Evolutionary conservation across 2,888 invertebrate species (phyloP), one percentile per base, ranked within the genome.

Genomic region (Scaeva pyrastri): DNA sequence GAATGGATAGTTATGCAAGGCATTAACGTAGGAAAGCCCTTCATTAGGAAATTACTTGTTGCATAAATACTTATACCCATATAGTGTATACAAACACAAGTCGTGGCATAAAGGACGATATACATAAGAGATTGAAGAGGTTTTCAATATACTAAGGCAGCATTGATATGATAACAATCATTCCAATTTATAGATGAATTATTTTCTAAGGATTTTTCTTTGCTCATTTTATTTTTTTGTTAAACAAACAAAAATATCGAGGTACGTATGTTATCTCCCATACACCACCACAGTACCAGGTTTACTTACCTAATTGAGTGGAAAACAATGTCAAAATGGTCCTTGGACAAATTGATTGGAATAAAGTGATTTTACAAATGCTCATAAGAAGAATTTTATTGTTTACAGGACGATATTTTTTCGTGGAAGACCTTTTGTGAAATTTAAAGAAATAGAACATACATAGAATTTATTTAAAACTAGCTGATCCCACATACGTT

Each of bases 31-130:
- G 41, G 39, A 76, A 19, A 39, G 62, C 39, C 48, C 70, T 78
- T 83, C 62, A 78, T 83, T 83, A 83, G 12, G 31, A 41, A 60
- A 60, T 60, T 19, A 50, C n/a, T 62, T 70, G 45, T 12, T 60
- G 60, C 60, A 60, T 39, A 60, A 60, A 41, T 41, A 19, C 16
- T 31, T 60, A 12, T 12, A 41, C 21, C n/a, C n/a, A n/a, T n/a
- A n/a, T 50, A 21, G 19, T 3, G 10, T n/a, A 31, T 31, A 31
- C 31, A 8, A 31, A 31, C 31, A 8, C 31, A 31, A 31, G 6
- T 5, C 31, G 31, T 31, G n/a, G n/a, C n/a, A n/a, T n/a, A n/a
- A n/a, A n/a, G n/a, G n/a, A n/a, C n/a, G n/a, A n/a, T n/a, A n/a
- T n/a, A n/a, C n/a, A 31, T 31, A 31, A 1, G 8, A 58, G 3